Conservation (phyloP, 2,113 vertebrate species). For the Nothoprocta pentlandii region DNA sequence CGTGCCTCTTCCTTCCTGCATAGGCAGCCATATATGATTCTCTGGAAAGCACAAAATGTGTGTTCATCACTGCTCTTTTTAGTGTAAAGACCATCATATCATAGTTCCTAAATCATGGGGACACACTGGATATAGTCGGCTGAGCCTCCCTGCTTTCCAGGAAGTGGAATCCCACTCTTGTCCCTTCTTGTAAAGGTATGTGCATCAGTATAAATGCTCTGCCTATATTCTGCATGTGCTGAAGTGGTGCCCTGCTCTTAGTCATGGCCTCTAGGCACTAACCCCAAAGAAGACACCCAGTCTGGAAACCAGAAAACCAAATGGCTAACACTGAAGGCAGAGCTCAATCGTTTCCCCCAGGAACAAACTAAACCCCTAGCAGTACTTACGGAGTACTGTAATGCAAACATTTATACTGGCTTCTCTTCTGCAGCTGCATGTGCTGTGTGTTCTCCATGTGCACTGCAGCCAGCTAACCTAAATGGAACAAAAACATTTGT, state of each 20-base stretch:
- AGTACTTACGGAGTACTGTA: constrained; percentile 17
- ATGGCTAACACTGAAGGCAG: background rate
- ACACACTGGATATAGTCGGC: background rate
- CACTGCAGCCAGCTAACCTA: constrained; percentile 19
- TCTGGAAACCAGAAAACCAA: background rate
- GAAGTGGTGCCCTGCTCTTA: background rate
- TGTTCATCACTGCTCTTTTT: background rate
- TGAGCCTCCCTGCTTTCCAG: background rate
- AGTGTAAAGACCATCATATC: background rate
- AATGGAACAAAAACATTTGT: constrained; percentile 50
- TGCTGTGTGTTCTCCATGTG: constrained; percentile 9
- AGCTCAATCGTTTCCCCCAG: constrained; percentile 6
- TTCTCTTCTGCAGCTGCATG: constrained; percentile 34
- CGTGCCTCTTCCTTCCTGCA: background rate
- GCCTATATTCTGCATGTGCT: background rate
- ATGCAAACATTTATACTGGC: constrained; percentile 66
- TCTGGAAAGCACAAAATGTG: background rate
- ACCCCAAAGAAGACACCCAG: background rate
- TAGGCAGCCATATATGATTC: background rate
- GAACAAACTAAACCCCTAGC: constrained; percentile 28
- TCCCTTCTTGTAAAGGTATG: background rate
- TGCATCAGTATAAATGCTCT: background rate
- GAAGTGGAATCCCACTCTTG: background rate
- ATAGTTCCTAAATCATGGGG: background rate
- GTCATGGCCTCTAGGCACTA: background rate